These are phyloP conservation scores for Mythimna ferrago DNA, from an alignment of 2,888 invertebrate genomes.

Conservation along the genomic window DNA sequence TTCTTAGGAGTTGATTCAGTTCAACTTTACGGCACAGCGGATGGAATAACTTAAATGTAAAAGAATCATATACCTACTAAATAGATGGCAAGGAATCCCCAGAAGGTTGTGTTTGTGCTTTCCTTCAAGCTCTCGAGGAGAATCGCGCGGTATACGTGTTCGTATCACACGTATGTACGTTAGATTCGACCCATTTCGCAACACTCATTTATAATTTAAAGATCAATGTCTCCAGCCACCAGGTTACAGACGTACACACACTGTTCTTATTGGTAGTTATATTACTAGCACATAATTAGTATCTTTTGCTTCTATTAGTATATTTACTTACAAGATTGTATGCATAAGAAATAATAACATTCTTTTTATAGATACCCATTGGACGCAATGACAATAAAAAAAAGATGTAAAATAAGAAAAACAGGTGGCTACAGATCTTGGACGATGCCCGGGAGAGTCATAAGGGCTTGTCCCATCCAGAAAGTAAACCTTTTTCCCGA, in stretches of 20 bases:
- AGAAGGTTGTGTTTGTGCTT: conserved; percentile 53
- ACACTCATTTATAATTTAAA: conserved; percentile 77
- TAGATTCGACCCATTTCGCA: conserved; percentile 74
- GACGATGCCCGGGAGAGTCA: conserved; percentile 76
- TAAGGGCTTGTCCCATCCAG: conserved; percentile 76
- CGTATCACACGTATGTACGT: conserved; percentile 53
- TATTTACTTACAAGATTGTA: conserved; percentile 26
- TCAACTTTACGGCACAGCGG: conserved; percentile 10
- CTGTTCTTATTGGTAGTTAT: conserved; percentile 37
- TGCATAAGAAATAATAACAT: conserved; percentile 27
- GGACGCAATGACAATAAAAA: conserved; percentile 73
- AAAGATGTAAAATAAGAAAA: conserved; percentile 72
- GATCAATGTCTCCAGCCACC: conserved; percentile 66
- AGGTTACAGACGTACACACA: conserved; percentile 41
- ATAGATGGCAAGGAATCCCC: conserved; percentile 47
- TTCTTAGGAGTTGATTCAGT: conserved; percentile 22
- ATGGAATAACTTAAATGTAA: conserved; percentile 29
- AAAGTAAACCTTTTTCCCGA: conserved; percentile 72
- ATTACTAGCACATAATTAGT: conserved; percentile 6
- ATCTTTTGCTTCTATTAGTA: conserved; percentile 12
- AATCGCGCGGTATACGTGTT: conserved; percentile 45
- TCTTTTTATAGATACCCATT: conserved; percentile 56
- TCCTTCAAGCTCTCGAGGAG: conserved; percentile 46
- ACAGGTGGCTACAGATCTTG: conserved; percentile 75
- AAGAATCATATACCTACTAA: conserved; percentile 39